Evolutionary conservation across 1,140 invertebrate species (phyloP), one percentile per base, ranked within the genome.

Genomic region (Ridgeia piscesae): DNA sequence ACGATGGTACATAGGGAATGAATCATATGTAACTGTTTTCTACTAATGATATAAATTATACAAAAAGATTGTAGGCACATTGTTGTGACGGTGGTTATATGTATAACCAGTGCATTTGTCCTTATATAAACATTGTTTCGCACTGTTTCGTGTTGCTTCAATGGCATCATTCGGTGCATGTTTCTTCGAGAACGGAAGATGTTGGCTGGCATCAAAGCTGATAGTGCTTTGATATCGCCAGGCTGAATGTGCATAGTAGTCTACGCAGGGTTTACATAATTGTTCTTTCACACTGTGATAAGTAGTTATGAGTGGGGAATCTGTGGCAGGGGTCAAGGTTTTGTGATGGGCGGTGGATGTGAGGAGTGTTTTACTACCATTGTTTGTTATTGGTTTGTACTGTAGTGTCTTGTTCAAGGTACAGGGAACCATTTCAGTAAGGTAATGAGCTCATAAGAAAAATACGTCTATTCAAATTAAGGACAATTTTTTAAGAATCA

Each of bases 241-340:
- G 2, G 27, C 58, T 77, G 14, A 27, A 14, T 77, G 58, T 77
- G 58, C 58, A 77, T 77, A 77, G 27, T 31, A 31, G 58, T 77
- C 58, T 77, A 77, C 58, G 58, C 58, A 77, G 58, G 58, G 58
- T 77, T 77, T 77, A 77, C 58, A 77, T 77, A 77, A 77, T 77
- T 77, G 58, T 77, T 77, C 58, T 77, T 77, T 77, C 58, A 77
- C 58, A 77, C 58, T 77, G 58, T 77, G 58, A 77, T 77, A 77
- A 77, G 58, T 77, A 77, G 58, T 21, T 77, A 21, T 77, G 58
- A 77, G 58, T 31, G 27, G 58, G 27, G 58, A 17, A 77, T 77
- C 58, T 77, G 58, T 77, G 2, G 17, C 17, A 4, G 58, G n/a
- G 58, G 58, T 77, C 8, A 77, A 77, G 58, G 58, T 77, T 42